phyloP scores from a whole-genome alignment of 2,113 vertebrate genomes.

The Corythoichthys intestinalis region DNA sequence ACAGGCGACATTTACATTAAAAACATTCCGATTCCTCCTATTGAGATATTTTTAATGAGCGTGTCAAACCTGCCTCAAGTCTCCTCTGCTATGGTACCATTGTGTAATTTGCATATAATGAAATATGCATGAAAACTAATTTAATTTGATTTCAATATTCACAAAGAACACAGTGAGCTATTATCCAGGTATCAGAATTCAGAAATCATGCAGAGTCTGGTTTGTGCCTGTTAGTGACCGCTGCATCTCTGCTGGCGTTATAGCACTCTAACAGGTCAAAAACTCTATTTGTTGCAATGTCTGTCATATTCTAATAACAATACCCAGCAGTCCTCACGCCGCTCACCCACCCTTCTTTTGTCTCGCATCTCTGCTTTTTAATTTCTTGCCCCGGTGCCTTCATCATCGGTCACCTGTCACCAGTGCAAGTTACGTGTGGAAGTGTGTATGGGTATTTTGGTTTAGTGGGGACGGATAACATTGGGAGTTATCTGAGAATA shows the following conservation, averaged over 20 bases:
- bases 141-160: conserved; percentile 49
- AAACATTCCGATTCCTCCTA: conserved; percentile 47
- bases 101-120: conserved; percentile 49
- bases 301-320: conserved; percentile 66
- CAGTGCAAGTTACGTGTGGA: conserved; percentile 14
- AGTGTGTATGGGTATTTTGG: conserved; percentile 18
- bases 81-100: conserved; percentile 43
- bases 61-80: conserved; percentile 47
- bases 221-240: conserved; percentile 4
- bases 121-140: conserved; percentile 61
- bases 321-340: conserved; percentile 39
- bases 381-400: conserved; percentile 69
- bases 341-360: conserved; percentile 30
- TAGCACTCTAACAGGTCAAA: conserved; percentile 36
- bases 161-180: conserved; percentile 26
- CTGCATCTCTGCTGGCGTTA: conserved; percentile 13
- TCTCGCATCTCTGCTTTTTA: conserved; percentile 67
- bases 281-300: conserved; percentile 34
- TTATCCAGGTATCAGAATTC: conserved; percentile 3
- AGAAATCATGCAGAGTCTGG: neutral
- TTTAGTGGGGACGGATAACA: conserved; percentile 25
- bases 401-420: conserved; percentile 72
- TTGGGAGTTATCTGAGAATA: conserved; percentile 45
- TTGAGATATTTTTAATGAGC: conserved; percentile 65
- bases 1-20: conserved; percentile 59